Conservation (phyloP, 1,140 invertebrate genomes). For the Drosophila equinoxialis region DNA sequence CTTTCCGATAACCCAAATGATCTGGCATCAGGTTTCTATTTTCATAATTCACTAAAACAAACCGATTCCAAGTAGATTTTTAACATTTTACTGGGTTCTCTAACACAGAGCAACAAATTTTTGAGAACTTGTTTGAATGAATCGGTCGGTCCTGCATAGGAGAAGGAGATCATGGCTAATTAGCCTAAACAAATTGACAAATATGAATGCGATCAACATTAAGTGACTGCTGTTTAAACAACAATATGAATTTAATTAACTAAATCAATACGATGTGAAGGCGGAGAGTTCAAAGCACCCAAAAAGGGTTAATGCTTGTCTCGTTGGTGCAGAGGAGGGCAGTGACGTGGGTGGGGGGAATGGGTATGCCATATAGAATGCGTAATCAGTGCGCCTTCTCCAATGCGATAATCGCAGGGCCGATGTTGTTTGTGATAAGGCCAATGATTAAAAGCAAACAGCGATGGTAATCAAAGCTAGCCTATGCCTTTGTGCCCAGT, state of each 20-base stretch:
- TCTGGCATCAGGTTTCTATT: not conserved
- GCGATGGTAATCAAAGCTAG: slow-evolving; percentile 46
- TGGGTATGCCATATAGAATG: slow-evolving; percentile 16
- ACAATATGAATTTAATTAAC: slow-evolving; percentile 66
- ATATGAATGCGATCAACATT: slow-evolving; percentile 33
- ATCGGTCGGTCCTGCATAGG: not conserved
- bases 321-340: too few relatives aligned
- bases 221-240: slow-evolving; percentile 27
- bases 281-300: slow-evolving; percentile 48
- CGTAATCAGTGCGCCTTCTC: slow-evolving; percentile 44
- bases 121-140: not conserved
- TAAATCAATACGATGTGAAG: slow-evolving; percentile 54
- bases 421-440: slow-evolving; percentile 54
- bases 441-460: slow-evolving; percentile 68
- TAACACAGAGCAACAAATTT: too few relatives aligned
- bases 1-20: slow-evolving; percentile 22
- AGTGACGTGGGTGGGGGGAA: too few relatives aligned
- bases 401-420: slow-evolving; percentile 50
- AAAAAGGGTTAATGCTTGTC: not conserved
- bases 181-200: slow-evolving; percentile 39
- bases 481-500: not conserved
- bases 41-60: too few relatives aligned
- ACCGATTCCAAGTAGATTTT: too few relatives aligned
- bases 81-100: too few relatives aligned
- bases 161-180: slow-evolving; percentile 46